Evolutionary conservation across 1,140 invertebrate genomes (phyloP).

Genomic region (Amphibalanus amphitrite): DNA sequence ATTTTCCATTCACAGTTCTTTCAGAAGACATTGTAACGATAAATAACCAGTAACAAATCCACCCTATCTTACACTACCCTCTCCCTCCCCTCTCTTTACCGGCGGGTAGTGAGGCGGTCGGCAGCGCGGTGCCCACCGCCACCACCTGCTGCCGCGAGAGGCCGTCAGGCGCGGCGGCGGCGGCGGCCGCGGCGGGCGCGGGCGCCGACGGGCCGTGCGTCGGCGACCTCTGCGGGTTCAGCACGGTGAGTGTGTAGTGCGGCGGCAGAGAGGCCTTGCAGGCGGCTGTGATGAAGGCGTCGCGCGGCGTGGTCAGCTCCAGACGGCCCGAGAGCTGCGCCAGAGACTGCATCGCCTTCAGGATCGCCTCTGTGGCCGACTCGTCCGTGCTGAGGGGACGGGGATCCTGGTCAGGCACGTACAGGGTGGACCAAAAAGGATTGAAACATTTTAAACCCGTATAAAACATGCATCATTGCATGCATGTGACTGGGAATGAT

Average conservation of each 20-base stretch:
- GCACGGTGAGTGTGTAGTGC: slow-evolving; percentile 78
- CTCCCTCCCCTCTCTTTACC: no score
- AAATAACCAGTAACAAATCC: no score
- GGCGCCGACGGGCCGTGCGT: slow-evolving; percentile 26
- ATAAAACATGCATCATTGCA: no score
- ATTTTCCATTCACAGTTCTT: no score
- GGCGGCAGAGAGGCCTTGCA: slow-evolving; percentile 88
- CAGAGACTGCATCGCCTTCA: slow-evolving; percentile 77
- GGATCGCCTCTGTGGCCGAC: slow-evolving; percentile 62
- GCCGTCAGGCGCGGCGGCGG: slow-evolving; percentile 25
- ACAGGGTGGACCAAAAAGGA: no score
- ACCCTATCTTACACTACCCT: no score
- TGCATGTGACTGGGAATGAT: no score
- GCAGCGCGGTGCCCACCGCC: slow-evolving; percentile 76
- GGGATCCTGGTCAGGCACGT: no score
- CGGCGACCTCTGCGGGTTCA: slow-evolving; percentile 33
- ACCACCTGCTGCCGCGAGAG: slow-evolving; percentile 78
- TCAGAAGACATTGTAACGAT: no score
- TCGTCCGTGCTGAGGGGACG: slow-evolving; percentile 55
- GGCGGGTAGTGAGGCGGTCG: slow-evolving; percentile 49
- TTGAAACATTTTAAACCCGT: no score
- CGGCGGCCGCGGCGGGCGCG: slow-evolving; percentile 4
- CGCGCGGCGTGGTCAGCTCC: slow-evolving; percentile 51
- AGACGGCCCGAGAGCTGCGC: slow-evolving; percentile 58
- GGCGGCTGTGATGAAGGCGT: slow-evolving; percentile 82